Evolutionary conservation across 2,888 invertebrate genomes (phyloP), one percentile per base, ranked within the genome.

Genomic region (Cephus pulcher): DNA sequence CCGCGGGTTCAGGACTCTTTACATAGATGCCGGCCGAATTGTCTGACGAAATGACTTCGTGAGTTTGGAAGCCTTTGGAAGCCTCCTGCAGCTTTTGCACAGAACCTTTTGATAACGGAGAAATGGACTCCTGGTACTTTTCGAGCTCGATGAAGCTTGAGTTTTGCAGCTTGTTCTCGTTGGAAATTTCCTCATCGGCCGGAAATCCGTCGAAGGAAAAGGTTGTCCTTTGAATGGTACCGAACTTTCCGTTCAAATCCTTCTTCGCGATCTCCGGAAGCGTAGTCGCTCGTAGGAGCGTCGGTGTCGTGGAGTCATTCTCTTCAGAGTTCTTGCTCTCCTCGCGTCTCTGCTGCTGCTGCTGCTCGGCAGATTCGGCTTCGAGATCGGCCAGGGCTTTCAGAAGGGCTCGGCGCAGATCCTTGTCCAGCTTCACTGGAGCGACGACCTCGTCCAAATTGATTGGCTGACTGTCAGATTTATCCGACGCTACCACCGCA

Each of bases 371-470:
- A 4, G 93, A 92, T 30, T 94, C 94, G 82, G 94, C 95, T 91
- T 97, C 96, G 75, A 97, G 92, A 86, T 96, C 96, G 76, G 94
- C 95, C 6, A 97, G 93, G 15, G 96, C 97, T 91, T 95, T 95
- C 9, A 97, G 92, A 71, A 97, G 92, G 1, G 96, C 97, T 90
- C 95, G 94, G 30, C 96, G 93, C 56, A 97, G 94, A 82, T 95
- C 95, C 73, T 95, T 95, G 89, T 96, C 96, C 78, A 96, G 91
- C 79, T 95, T 94, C 1, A 94, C 93, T 1, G 95, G 94, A 3
- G 94, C 91, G 77, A 35, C 56, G 40, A 69, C 56, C 30, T 40
- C 76, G 34, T 76, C 78, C 30, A 32, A 70, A 33, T 70, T 30
- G 11, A 33, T 83, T 4, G 83, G 78, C 68, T 82, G 76, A 23